phyloP scores from a whole-genome alignment of 2,888 invertebrate species.

The Mamestra brassicae region DNA sequence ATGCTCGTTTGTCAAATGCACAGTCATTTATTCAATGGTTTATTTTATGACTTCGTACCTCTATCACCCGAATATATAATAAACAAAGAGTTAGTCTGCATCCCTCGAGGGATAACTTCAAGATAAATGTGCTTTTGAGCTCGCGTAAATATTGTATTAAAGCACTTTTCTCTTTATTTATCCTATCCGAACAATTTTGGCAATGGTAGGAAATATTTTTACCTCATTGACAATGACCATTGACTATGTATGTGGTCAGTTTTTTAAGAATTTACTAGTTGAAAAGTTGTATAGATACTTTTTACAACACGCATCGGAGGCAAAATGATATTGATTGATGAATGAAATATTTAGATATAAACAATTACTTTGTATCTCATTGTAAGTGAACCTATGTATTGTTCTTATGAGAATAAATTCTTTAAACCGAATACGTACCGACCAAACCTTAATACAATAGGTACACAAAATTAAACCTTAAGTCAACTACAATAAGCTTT shows the following conservation, averaged over 20 bases:
- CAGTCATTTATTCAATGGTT: slow-evolving; percentile 89
- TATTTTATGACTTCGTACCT: slow-evolving; percentile 72
- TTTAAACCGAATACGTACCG: neutral
- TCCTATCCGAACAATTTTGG: slow-evolving; percentile 17
- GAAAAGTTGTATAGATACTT: neutral
- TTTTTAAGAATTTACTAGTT: neutral
- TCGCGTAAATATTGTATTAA: slow-evolving; percentile 62
- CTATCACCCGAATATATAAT: slow-evolving; percentile 64
- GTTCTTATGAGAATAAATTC: no score
- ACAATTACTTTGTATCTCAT: no score
- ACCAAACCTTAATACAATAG: neutral
- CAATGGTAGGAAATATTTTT: slow-evolving; percentile 6
- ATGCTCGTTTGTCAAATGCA: slow-evolving; percentile 90
- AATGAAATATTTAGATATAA: no score
- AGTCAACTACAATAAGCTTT: neutral
- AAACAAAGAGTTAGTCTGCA: slow-evolving; percentile 70
- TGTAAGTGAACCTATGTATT: no score
- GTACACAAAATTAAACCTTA: neutral
- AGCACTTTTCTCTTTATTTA: slow-evolving; percentile 53
- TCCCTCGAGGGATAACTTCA: slow-evolving; percentile 60
- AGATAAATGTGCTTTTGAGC: slow-evolving; percentile 68
- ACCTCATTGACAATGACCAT: neutral
- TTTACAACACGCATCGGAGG: no score
- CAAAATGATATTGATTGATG: no score
- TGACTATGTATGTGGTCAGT: neutral